Base-by-base conservation (phyloP, 2,888 invertebrate species). In the Pandemis heparana region DNA sequence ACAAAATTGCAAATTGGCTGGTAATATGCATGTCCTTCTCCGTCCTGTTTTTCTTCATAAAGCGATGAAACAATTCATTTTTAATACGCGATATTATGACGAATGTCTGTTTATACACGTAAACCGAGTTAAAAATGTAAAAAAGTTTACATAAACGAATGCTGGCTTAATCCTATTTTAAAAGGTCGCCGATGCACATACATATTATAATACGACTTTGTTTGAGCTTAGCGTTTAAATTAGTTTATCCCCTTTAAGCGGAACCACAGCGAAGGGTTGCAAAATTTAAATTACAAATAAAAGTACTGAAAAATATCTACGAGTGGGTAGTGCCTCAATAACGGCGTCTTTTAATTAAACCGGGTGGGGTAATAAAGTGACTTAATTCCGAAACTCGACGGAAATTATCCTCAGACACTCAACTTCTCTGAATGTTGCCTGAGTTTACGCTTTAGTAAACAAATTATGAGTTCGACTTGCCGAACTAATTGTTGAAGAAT, bases 271-370 rank as follows among this genome's bases (percentile, higher is more conserved):
- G 89, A 92, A 92, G 94, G 94, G 92, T 92, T 91, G 90, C 87
- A 81, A 92, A 94, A 94, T 94, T 94, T 94, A 94, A 94, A 95
- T 95, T 92, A 94, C 94, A 94, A 94, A 95, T 94, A 94, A 93
- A 95, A 94, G 89, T 87, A 92, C 91, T 91, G 92, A 94, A 94
- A 94, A 94, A 94, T 92, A 92, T 91, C 90, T 89, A 87, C 89
- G 92, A 92, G 91, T 91, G 89, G 90, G 90, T 93, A 93, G 94
- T 92, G 92, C 87, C 91, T 91, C 91, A 90, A 92, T 92, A 92
- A 91, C 91, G 89, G 90, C 89, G 90, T 90, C 91, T 89, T 91
- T 94, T 94, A 94, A 94, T 94, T 94, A 93, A 93, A 91, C 85
- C 90, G 84, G 89, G 88, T 89, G 85, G 91, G 93, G 92, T 90